Base-by-base conservation (phyloP, 2,113 vertebrate species). In the Romanogobio albipinnatus region DNA sequence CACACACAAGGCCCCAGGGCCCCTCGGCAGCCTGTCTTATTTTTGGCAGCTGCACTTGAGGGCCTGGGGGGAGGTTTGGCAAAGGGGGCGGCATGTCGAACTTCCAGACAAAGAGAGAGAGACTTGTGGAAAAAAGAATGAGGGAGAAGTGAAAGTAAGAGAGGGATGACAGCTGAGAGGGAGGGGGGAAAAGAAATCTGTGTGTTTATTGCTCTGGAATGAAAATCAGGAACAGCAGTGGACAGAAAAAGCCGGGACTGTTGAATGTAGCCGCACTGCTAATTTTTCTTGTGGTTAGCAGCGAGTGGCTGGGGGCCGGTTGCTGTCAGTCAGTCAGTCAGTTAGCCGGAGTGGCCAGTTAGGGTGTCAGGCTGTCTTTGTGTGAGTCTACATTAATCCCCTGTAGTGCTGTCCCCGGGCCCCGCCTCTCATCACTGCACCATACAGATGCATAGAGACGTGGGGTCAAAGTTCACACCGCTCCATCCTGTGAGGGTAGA, bases 31-130 rank as follows among this genome's bases (percentile, higher is more conserved):
- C 90, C 84, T 90, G 90, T 92, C 92, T 94, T 93, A 92, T 93
- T 94, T 92, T 94, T 95, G 94, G 93, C 95, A 94, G 91, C 90
- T 86, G 92, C 89, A 82, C 83, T 88, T 91, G 89, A 93, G 91
- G 87, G 90, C 82, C 76, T 71, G 47, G 83, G 85, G 17, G 64
- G 68, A 78, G 77, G 59, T 70, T 68, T 53, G 59, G 71, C 66
- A 82, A 71, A 71, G 58, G 39, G 26, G 84, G 24, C 17, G 53
- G 83, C 24, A 59, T 33, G 75, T 62, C 79, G 6, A 58, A 53
- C 56, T 49, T 56, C 66, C 24, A 43, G 81, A 77, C 74, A 77
- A 87, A 81, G 71, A 81, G 86, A 70, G 84, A 49, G 68, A 78
- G 74, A 84, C 45, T 81, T 51, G 45, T 53, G 62, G 64, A 43